Evolutionary conservation across 2,888 invertebrate species (phyloP).

Genomic region (Aelia acuminata): DNA sequence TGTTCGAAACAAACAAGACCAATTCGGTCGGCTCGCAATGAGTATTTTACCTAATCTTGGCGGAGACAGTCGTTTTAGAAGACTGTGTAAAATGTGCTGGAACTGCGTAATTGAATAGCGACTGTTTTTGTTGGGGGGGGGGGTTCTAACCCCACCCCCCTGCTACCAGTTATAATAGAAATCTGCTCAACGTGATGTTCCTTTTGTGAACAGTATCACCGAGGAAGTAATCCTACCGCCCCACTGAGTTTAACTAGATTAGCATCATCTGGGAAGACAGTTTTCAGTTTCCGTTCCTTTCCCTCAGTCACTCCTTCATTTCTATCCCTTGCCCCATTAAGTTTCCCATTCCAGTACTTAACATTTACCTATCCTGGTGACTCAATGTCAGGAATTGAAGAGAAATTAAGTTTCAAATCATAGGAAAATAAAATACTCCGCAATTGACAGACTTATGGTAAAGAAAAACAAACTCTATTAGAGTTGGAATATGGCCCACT

Average conservation of each 20-base stretch:
- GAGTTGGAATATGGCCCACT: no score
- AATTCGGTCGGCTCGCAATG: not conserved
- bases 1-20: not conserved
- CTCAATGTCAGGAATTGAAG: no score
- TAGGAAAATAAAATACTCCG: no score
- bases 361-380: not conserved
- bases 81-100: not conserved
- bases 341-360: not conserved
- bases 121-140: not conserved
- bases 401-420: no score
- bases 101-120: constrained; percentile 16
- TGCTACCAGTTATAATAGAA: not conserved
- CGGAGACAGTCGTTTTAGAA: not conserved
- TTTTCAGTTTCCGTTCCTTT: constrained; percentile 16
- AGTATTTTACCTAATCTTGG: not conserved
- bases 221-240: constrained; percentile 29
- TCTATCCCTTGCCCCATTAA: not conserved
- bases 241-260: constrained; percentile 42
- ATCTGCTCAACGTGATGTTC: constrained; percentile 1
- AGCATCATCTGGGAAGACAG: constrained; percentile 43
- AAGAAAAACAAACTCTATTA: no score
- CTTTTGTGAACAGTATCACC: constrained; percentile 8
- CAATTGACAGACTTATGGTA: no score
- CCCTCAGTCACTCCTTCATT: not conserved
- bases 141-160: not conserved